These are phyloP conservation scores for Entomyzon cyanotis DNA, from an alignment of 2,113 vertebrate species.

Conservation along the genomic window DNA sequence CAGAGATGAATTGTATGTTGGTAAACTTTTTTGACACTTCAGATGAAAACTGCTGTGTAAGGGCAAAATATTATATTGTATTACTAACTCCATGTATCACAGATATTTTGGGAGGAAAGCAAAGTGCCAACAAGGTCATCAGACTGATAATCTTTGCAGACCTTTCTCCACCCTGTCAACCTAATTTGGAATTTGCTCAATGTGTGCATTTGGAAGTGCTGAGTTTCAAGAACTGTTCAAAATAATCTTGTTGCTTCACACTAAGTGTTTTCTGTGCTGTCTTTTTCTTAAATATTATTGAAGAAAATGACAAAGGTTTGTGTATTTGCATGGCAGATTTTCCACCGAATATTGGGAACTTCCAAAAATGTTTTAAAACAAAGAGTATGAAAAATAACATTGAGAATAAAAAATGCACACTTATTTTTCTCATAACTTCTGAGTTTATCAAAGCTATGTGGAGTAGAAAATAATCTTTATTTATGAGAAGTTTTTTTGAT, in stretches of 20 bases:
- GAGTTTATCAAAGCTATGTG: neutral
- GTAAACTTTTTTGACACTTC: conserved; percentile 34
- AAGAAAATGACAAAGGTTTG: neutral
- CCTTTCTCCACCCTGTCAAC: conserved; percentile 14
- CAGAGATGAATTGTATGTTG: conserved; percentile 9
- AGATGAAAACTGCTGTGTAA: conserved; percentile 35
- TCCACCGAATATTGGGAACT: neutral
- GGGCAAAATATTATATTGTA: neutral
- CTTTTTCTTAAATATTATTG: neutral
- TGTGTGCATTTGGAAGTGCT: neutral
- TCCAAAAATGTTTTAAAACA: neutral
- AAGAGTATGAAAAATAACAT: neutral
- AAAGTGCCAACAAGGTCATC: conserved; percentile 52
- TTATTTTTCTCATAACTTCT: neutral
- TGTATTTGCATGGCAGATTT: neutral
- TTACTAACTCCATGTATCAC: neutral
- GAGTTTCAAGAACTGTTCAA: conserved; percentile 25
- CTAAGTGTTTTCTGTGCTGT: neutral
- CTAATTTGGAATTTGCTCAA: conserved; percentile 24
- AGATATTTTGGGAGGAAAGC: neutral
- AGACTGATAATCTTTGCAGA: conserved; percentile 38
- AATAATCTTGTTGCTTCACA: neutral
- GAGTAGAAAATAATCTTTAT: neutral
- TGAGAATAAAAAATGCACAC: neutral
- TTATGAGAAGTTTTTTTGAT: neutral